Percentiles rank a stretch among this genome's conserved stretches.
These are phyloP conservation scores for Phylloscopus trochilus DNA, from an alignment of 2,113 vertebrate genomes.

Conservation along the genomic window DNA sequence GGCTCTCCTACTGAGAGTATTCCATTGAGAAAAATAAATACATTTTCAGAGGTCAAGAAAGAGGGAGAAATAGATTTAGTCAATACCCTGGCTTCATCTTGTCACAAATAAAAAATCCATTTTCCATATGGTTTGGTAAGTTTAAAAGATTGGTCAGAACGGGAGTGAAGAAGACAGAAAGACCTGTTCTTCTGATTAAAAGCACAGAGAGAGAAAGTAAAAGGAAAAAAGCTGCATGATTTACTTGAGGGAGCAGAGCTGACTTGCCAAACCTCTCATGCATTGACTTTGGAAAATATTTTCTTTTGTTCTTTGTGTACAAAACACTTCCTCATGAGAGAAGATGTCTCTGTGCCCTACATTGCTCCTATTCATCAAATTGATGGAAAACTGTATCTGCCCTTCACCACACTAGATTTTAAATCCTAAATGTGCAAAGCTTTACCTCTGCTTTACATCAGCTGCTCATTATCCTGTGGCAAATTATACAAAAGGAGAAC, in stretches of 20 bases:
- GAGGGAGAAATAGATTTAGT: background rate
- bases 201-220: background rate
- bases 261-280: rapidly evolving
- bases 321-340: background rate
- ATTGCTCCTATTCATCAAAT: background rate
- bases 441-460: background rate
- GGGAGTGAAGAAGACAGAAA: background rate
- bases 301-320: background rate
- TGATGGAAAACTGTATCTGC: background rate
- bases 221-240: background rate
- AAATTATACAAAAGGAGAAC: background rate
- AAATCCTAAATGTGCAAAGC: background rate
- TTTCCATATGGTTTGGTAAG: background rate
- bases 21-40: background rate
- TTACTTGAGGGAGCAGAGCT: background rate
- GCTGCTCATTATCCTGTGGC: background rate
- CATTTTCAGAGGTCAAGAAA: background rate
- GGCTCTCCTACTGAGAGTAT: background rate
- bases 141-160: background rate
- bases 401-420: background rate
- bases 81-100: background rate
- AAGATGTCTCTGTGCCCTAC: background rate
- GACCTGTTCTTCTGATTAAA: background rate
- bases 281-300: background rate
- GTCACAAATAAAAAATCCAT: background rate